Evolutionary conservation across 64 coral and sea anemone species (phyloP).

Genomic region (Montipora sp.): DNA sequence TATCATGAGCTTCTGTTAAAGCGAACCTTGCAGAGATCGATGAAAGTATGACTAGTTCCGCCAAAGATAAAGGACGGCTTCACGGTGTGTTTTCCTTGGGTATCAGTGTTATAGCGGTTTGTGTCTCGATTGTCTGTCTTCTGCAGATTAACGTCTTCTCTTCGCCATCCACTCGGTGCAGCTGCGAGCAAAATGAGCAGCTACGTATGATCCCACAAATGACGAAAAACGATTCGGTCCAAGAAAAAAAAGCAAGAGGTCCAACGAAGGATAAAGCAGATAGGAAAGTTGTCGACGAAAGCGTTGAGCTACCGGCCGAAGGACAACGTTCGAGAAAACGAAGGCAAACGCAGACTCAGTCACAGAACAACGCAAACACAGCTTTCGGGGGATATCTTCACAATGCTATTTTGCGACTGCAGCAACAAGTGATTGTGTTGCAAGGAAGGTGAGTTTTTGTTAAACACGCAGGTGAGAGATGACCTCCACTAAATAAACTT

Average conservation of each 20-base stretch:
- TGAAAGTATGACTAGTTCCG: not conserved
- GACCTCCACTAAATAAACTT: not conserved
- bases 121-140: not conserved
- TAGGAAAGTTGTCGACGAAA: not conserved
- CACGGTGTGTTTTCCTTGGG: not conserved
- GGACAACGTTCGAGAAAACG: not conserved
- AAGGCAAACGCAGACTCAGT: not conserved
- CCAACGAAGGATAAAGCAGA: not conserved
- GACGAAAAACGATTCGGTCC: not conserved
- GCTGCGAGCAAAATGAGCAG: not conserved
- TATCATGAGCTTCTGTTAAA: not conserved
- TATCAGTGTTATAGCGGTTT: slow-evolving; percentile 27
- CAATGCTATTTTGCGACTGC: slow-evolving; percentile 43
- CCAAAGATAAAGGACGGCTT: not conserved
- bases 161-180: not conserved
- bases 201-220: not conserved
- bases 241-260: not conserved
- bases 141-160: slow-evolving; percentile 2
- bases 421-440: slow-evolving; percentile 37
- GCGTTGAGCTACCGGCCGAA: not conserved
- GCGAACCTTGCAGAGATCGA: not conserved
- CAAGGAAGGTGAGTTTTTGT: slow-evolving; percentile 8
- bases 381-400: slow-evolving; percentile 47
- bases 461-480: not conserved
- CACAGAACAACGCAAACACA: not conserved